Percentiles rank a stretch among this genome's conserved stretches.
phyloP scores from a whole-genome alignment of 2,888 invertebrate species.

The Platynereis dumerilii region DNA sequence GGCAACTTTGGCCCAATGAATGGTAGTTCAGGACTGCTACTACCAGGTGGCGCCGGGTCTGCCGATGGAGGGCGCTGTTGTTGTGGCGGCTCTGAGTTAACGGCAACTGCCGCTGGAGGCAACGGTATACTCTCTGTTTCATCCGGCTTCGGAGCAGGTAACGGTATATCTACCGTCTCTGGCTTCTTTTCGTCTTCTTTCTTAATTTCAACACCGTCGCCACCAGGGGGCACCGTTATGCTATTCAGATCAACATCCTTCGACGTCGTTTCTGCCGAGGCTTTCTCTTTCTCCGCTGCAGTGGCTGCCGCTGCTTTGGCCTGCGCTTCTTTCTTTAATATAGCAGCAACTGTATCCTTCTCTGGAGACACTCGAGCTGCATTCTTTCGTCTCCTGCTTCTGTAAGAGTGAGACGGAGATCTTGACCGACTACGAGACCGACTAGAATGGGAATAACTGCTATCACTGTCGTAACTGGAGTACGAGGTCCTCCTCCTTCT shows the following conservation, averaged over 20 bases:
- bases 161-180: constrained; percentile 9
- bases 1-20: constrained; percentile 38
- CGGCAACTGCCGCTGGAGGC: constrained; percentile 20
- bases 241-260: neutral
- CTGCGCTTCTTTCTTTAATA: constrained; percentile 1
- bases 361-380: constrained; percentile 8
- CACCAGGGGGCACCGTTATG: neutral
- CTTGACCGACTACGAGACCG: constrained; percentile 17
- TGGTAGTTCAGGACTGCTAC: neutral
- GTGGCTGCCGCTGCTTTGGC: constrained; percentile 2
- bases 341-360: constrained; percentile 12
- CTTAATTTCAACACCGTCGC: neutral
- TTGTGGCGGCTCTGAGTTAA: neutral
- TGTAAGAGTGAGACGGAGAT: constrained; percentile 24
- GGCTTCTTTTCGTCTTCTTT: constrained; percentile 13
- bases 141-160: constrained; percentile 8
- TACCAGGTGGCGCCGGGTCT: neutral
- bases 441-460: constrained; percentile 15
- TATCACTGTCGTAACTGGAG: constrained; percentile 19
- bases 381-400: constrained; percentile 8
- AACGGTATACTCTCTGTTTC: constrained; percentile 28
- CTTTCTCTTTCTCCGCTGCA: neutral
- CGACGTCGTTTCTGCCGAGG: neutral
- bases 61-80: neutral
- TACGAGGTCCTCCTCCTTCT: constrained; percentile 32